These are phyloP conservation scores for Actinostola sp. DNA, from an alignment of 92 coral and sea anemone genomes.

Conservation along the genomic window DNA sequence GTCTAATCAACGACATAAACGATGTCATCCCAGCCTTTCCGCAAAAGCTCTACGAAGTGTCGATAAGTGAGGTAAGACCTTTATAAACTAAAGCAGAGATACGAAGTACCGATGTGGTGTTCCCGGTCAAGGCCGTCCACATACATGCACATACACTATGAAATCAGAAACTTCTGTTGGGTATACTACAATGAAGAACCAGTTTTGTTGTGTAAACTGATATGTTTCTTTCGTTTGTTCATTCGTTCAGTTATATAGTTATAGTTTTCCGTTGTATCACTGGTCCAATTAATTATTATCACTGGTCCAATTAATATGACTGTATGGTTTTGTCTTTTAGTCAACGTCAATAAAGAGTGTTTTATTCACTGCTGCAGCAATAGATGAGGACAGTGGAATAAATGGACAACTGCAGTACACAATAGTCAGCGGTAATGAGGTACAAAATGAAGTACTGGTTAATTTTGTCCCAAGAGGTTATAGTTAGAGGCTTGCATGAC, in stretches of 20 bases:
- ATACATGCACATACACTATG: background rate
- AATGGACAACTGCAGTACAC: background rate
- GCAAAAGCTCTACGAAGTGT: slow-evolving; percentile 3
- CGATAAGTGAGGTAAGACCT: slow-evolving; percentile 25
- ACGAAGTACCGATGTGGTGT: no score
- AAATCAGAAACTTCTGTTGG: no score
- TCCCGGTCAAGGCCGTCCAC: background rate
- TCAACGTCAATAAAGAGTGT: background rate
- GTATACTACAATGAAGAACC: no score
- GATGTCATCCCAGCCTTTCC: slow-evolving; percentile 25
- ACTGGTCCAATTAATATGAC: no score
- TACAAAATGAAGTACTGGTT: background rate
- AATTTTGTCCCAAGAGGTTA: background rate
- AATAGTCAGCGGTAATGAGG: slow-evolving; percentile 43
- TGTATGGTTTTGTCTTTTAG: background rate
- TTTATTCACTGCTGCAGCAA: slow-evolving; percentile 4
- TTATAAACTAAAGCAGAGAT: no score
- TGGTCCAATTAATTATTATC: no score
- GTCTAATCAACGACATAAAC: slow-evolving; percentile 26
- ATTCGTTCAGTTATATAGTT: no score
- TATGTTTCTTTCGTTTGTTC: no score
- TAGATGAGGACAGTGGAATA: background rate
- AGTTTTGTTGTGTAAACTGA: no score
- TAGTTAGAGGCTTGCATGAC: no score
- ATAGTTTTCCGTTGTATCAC: no score